phyloP scores from a whole-genome alignment of 2,888 invertebrate genomes.

The Hemistola chrysoprasaria region DNA sequence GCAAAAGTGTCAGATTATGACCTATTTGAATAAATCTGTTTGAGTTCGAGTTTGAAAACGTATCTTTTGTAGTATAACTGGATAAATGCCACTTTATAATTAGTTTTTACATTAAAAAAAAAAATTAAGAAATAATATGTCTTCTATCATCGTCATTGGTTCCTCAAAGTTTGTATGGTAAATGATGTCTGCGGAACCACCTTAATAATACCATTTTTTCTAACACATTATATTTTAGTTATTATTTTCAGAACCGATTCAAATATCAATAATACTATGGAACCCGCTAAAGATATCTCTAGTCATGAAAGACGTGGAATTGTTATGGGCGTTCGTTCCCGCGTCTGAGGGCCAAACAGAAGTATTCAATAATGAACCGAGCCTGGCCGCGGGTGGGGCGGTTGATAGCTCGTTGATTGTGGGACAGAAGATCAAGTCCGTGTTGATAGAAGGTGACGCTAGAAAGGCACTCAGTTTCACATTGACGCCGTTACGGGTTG shows the following conservation, averaged over 20 bases:
- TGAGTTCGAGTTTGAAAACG: too few relatives aligned
- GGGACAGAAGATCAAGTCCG: conserved; percentile 80
- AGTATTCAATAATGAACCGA: conserved; percentile 57
- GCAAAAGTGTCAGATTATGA: too few relatives aligned
- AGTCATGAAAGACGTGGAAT: conserved; percentile 85
- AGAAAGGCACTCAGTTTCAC: conserved; percentile 86
- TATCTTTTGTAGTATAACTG: too few relatives aligned
- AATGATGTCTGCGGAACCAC: too few relatives aligned
- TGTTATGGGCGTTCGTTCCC: conserved; percentile 86
- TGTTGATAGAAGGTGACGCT: conserved; percentile 81
- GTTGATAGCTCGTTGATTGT: conserved; percentile 71
- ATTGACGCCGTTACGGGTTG: conserved; percentile 88
- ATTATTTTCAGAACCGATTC: conserved; percentile 87
- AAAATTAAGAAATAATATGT: too few relatives aligned
- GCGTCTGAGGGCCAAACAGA: conserved; percentile 42
- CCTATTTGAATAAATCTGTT: too few relatives aligned
- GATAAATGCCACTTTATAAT: too few relatives aligned
- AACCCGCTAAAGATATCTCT: conserved; percentile 90
- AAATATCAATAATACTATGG: conserved; percentile 87
- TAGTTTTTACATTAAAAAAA: too few relatives aligned
- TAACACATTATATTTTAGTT: too few relatives aligned
- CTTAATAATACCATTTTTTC: too few relatives aligned
- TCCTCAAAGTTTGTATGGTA: too few relatives aligned
- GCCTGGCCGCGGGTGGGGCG: conserved; percentile 48
- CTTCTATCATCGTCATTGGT: too few relatives aligned